Evolutionary conservation across 2,888 invertebrate species (phyloP), one percentile per base, ranked within the genome.

Genomic region (Temnothorax ravouxi): DNA sequence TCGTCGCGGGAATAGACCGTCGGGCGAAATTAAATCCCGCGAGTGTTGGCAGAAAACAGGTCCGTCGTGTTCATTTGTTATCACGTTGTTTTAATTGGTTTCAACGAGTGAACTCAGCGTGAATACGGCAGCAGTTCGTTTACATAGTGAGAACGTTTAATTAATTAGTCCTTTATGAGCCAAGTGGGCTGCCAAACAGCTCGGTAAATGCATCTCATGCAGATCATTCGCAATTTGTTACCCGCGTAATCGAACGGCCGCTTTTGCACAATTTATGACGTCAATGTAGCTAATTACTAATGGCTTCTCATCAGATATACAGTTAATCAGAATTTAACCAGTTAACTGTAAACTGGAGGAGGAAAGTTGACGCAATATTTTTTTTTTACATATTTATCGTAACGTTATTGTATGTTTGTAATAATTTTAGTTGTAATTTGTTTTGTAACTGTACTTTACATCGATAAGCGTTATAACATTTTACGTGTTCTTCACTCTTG

Each of bases 161-260:
- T 89, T 90, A 90, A 89, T 89, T 89, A 86, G 87, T 75, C 76
- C 50, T 85, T 88, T 90, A 87, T 61, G 71, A 84, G 59, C 18
- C 54, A 54, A n/a, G 21, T 77, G 84, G 75, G 84, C 85, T 59
- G 86, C 47, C 81, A 52, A 87, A 89, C 85, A 81, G 21, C n/a
- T 21, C 25, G 34, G n/a, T 38, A 47, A 56, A 47, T 21, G 38
- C 18, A 47, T 80, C 59, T 59, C 59, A 47, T 25, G 47, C 18
- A 18, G 21, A 80, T 74, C 38, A 47, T 72, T 80, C 47, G 59
- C 59, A 80, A 72, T 74, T 80, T 79, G 79, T 71, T 79, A 59
- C 6, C 9, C 44, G 56, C 44, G 47, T 47, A 44, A 74, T 59
- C 59, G 47, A 47, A 18, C 34, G 38, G 34, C 18, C 74, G 47